Evolutionary conservation across 2,888 invertebrate species (phyloP), one percentile per base, ranked within the genome.

Genomic region (Philereme transversata): DNA sequence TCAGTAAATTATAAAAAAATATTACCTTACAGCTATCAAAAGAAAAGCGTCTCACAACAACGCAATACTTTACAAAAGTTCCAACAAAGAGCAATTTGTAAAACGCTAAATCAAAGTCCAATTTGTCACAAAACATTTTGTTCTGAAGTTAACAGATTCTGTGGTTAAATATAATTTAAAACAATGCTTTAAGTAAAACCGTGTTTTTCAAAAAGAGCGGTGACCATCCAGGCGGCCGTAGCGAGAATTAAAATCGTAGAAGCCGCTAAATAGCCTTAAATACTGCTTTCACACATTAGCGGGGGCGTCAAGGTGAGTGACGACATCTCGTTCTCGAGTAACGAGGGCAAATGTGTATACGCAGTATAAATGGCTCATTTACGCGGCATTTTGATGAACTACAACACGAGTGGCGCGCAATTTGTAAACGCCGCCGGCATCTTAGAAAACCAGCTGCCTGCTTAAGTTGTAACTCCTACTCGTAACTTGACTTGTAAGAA

Each of bases 81-180:
- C 10, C 35, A 34, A 46, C 63, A 59, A 63, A 63, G 43, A 63
- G 53, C 49, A 57, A 64, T 64, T 58, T 55, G 60, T 48, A 50
- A 61, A 60, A 58, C 56, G 53, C 51, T 59, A 58, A 64, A 61
- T 64, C 54, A 60, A 64, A 64, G 64, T 61, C 57, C 60, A 60
- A 61, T 64, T 65, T 65, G 65, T 65, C 65, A 54, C 56, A 55
- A 68, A 70, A 68, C 65, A 67, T 70, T 67, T 66, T 67, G 65
- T 61, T 53, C 46, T 60, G 57, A 65, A 65, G 67, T 64, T 69
- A 66, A 62, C 65, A 70, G 63, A 68, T 64, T 70, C 58, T 57
- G 69, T 61, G 65, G 66, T 61, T 46, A 61, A 66, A 56, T 66
- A 64, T 62, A 64, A 62, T 68, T 65, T 65, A 52, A 62, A 67